phyloP scores from a whole-genome alignment of 2,113 vertebrate species.

The Grammomys dolichurus region DNA sequence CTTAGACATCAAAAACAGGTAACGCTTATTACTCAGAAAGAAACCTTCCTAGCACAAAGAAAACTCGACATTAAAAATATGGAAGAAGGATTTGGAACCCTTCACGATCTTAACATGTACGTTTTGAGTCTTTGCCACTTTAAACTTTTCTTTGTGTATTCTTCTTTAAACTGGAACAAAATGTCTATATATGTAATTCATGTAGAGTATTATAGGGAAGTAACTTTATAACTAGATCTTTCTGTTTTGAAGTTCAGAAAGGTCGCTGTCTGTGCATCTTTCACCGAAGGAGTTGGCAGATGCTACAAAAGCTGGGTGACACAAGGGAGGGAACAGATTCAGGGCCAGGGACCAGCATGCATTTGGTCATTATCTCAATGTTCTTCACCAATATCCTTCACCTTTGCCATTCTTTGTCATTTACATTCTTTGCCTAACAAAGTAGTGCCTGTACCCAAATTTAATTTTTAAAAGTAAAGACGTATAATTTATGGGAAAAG shows the following conservation, averaged over 20 bases:
- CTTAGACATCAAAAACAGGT: conserved; percentile 75
- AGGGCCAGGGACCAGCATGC: background rate
- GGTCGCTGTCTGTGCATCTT: background rate
- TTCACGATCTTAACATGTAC: conserved; percentile 69
- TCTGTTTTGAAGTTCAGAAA: conserved; percentile 7
- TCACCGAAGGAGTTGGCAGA: background rate
- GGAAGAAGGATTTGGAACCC: conserved; percentile 69
- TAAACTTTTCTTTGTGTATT: conserved; percentile 30
- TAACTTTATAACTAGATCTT: background rate
- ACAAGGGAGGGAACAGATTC: background rate
- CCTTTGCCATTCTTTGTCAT: background rate
- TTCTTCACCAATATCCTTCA: background rate
- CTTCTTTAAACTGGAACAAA: conserved; percentile 18
- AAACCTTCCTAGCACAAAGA: conserved; percentile 72
- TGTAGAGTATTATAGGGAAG: conserved; percentile 27
- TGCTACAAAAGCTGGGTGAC: background rate
- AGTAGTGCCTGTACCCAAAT: background rate
- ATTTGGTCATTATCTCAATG: no score
- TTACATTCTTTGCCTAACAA: background rate
- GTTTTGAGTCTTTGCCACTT: conserved; percentile 25
- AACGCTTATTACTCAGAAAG: conserved; percentile 71
- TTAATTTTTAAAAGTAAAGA: conserved; percentile 16
- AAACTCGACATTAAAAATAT: conserved; percentile 76
- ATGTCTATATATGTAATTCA: background rate
- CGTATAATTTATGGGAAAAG: background rate